phyloP scores from a whole-genome alignment of 1,140 invertebrate species.

The Diorhabda sublineata region DNA sequence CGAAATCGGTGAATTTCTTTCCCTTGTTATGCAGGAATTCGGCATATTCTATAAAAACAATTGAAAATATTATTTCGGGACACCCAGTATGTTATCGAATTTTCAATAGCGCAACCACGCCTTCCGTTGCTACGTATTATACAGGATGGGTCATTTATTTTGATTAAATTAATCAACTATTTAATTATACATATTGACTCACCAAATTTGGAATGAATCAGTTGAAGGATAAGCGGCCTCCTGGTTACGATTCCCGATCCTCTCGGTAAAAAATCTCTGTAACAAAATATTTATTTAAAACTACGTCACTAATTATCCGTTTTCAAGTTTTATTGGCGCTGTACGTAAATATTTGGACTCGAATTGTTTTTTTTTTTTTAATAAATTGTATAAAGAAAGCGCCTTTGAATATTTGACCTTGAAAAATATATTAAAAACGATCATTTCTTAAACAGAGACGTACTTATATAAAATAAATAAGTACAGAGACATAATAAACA shows the following conservation, averaged over 20 bases:
- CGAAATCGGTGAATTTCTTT: conserved; percentile 94
- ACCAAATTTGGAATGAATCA: conserved; percentile 85
- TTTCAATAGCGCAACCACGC: no score
- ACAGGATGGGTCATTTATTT: no score
- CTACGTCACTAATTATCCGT: background rate
- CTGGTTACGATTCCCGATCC: conserved; percentile 97
- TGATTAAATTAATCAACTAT: no score
- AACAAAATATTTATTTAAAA: conserved; percentile 43
- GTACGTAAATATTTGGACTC: background rate
- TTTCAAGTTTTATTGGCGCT: no score
- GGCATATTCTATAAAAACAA: conserved; percentile 76
- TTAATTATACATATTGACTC: conserved; percentile 42
- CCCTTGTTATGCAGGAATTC: conserved; percentile 99
- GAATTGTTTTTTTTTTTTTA: background rate
- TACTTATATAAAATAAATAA: no score
- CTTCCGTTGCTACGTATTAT: no score
- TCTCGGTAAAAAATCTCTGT: conserved; percentile 91
- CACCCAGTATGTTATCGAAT: no score
- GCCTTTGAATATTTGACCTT: no score
- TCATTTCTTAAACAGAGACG: no score
- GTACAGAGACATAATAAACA: no score
- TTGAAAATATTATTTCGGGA: background rate
- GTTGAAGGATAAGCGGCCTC: conserved; percentile 93
- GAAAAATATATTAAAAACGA: no score
- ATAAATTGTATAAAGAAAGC: no score